Conservation (phyloP, 2,113 vertebrate genomes). For the Crotalus viridis region DNA sequence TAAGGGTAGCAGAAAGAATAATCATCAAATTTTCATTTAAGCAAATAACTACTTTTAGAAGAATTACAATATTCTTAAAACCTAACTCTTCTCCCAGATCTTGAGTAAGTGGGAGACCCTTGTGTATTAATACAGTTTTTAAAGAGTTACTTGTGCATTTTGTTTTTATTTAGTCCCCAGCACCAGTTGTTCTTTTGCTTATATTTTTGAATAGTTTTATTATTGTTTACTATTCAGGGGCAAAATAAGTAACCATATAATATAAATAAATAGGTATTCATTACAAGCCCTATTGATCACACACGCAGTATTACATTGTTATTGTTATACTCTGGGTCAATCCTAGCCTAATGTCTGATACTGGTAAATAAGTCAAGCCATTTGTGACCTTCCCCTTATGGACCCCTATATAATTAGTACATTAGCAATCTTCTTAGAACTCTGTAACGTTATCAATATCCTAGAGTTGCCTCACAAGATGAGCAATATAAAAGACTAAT, state of each 20-base stretch:
- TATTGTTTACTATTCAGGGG: neutral
- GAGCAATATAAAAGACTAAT: no score
- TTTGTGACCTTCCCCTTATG: neutral
- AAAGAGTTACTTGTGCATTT: neutral
- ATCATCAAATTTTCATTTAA: neutral
- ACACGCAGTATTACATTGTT: neutral
- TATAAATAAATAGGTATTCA: neutral
- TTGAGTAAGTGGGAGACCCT: neutral
- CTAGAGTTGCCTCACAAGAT: no score
- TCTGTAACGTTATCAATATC: neutral
- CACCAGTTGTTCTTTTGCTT: neutral
- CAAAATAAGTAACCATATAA: neutral
- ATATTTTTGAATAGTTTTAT: neutral
- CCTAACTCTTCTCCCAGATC: neutral
- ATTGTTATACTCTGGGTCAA: neutral
- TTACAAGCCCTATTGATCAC: neutral
- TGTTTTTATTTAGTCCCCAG: neutral
- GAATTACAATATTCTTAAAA: neutral
- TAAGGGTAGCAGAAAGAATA: neutral
- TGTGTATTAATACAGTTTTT: neutral
- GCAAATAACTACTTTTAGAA: neutral
- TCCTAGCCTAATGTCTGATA: neutral
- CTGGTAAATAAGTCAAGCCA: neutral
- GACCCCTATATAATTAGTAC: neutral
- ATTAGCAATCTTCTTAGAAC: neutral